A percentile compares a stretch with the other conserved stretches of the same genome.
These are phyloP conservation scores for Umimayanthus chanpuru DNA, from an alignment of 92 coral and sea anemone species.

Conservation along the genomic window DNA sequence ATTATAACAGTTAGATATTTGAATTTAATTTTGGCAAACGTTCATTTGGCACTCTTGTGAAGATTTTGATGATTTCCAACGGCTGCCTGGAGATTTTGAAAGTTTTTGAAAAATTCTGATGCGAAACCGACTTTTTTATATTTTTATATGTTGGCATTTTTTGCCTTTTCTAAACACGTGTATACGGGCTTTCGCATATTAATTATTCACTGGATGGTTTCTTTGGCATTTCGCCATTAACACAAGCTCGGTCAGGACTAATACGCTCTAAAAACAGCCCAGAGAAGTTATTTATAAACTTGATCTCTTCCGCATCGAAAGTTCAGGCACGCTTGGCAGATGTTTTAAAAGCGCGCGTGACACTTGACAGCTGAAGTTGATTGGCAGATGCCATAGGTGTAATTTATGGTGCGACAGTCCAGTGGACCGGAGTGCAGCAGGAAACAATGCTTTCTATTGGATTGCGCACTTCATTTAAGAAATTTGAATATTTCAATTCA, in stretches of 20 bases:
- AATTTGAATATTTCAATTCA: constrained; percentile 30
- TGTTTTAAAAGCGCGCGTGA: not conserved
- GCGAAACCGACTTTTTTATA: too few species aligned
- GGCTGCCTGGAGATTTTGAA: too few species aligned
- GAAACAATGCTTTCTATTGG: not conserved
- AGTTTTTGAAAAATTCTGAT: too few species aligned
- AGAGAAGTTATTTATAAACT: not conserved
- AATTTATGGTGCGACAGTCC: not conserved
- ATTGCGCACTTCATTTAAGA: not conserved
- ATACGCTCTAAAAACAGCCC: not conserved
- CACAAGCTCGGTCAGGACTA: not conserved
- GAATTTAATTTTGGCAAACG: too few species aligned
- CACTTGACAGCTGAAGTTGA: not conserved
- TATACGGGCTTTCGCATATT: too few species aligned
- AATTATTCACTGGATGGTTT: too few species aligned
- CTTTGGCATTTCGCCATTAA: not conserved
- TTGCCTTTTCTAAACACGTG: too few species aligned
- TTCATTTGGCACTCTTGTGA: too few species aligned
- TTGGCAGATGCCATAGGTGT: not conserved
- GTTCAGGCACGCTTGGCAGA: too few species aligned
- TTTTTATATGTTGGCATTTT: too few species aligned
- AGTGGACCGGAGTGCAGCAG: not conserved
- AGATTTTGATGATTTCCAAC: too few species aligned
- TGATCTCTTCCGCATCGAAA: not conserved
- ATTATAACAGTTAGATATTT: too few species aligned